Percentiles rank a stretch among this genome's conserved stretches.
Conservation (phyloP, 23 tunicate species). For the Trididemnum clinides region DNA sequence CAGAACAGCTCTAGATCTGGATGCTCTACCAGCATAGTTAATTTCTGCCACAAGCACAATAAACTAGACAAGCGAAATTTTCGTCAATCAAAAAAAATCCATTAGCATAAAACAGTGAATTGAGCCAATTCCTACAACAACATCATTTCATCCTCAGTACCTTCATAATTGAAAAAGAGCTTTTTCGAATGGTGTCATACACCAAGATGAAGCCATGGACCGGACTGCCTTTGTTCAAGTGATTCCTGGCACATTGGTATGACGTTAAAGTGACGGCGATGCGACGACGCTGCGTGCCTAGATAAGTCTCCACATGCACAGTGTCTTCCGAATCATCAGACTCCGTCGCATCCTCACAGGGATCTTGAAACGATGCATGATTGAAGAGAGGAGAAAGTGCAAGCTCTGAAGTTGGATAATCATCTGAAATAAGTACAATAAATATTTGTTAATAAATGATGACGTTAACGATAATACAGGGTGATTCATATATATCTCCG, state of each 20-base stretch:
- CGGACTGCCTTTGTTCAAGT: constrained; percentile 63
- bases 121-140: too few relatives aligned
- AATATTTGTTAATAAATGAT: neutral
- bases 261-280: constrained; percentile 81
- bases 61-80: too few relatives aligned
- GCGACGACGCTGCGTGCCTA: constrained; percentile 64
- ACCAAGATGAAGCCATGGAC: constrained; percentile 85
- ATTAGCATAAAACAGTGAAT: too few relatives aligned
- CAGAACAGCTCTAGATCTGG: too few relatives aligned
- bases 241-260: constrained; percentile 75
- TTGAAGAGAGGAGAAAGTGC: constrained; percentile 82
- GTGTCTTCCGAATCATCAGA: constrained; percentile 66
- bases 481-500: too few relatives aligned
- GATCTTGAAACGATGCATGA: constrained; percentile 68
- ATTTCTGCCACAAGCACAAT: too few relatives aligned
- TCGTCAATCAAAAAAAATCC: too few relatives aligned
- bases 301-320: constrained; percentile 67
- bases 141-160: too few relatives aligned
- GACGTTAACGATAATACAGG: too few relatives aligned
- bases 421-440: constrained; percentile 47
- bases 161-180: constrained; percentile 78
- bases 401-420: constrained; percentile 56
- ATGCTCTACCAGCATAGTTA: too few relatives aligned
- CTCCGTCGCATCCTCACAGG: constrained; percentile 19
- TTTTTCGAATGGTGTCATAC: constrained; percentile 54